Evolutionary conservation across 1,140 invertebrate genomes (phyloP).

Genomic region (Tigriopus japonicus): DNA sequence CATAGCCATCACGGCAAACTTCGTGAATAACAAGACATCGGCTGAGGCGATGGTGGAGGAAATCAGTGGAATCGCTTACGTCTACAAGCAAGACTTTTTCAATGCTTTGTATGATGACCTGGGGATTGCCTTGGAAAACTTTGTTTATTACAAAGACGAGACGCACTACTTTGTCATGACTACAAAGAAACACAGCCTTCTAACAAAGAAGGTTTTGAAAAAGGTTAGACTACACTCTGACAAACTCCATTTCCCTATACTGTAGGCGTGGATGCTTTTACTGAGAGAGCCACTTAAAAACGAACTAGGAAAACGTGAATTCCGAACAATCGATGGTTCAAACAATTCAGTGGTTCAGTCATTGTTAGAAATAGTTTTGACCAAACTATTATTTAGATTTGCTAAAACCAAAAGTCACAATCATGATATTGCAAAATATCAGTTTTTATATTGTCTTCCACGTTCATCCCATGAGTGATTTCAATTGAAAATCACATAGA

Average conservation of each 20-base stretch:
- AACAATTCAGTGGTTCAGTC: conserved; percentile 4
- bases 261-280: no score
- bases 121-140: conserved; percentile 92
- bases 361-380: no score
- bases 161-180: conserved; percentile 99
- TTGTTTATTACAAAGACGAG: conserved; percentile 97
- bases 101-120: conserved; percentile 71
- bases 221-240: conserved; percentile 10
- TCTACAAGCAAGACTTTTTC: conserved; percentile 97
- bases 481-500: no score
- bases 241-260: no score
- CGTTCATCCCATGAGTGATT: no score
- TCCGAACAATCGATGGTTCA: conserved; percentile 1
- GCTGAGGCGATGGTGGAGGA: conserved; percentile 63
- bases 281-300: no score
- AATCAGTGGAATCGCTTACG: conserved; percentile 77
- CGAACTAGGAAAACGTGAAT: neutral
- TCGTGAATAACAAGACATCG: conserved; percentile 78
- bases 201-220: conserved; percentile 68
- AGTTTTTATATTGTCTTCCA: no score
- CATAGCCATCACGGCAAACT: conserved; percentile 96
- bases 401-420: no score
- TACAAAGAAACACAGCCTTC: conserved; percentile 83
- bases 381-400: no score
- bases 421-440: no score